Percentiles rank a stretch among this genome's conserved stretches.
Evolutionary conservation across 2,113 vertebrate species (phyloP).

Genomic region (Maccullochella peelii): DNA sequence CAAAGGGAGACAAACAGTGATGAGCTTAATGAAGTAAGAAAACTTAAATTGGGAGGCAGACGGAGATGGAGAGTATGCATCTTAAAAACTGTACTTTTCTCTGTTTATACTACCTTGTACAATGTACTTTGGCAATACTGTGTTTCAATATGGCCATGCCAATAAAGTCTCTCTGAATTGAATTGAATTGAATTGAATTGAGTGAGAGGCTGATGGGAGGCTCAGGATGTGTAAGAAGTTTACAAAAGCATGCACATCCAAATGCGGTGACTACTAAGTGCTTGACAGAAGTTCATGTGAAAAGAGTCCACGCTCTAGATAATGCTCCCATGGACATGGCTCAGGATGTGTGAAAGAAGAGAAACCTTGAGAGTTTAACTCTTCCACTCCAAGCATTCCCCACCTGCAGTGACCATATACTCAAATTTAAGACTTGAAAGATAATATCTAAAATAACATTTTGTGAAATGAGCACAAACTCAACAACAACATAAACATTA

Average conservation of each 20-base stretch:
- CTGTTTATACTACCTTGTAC: too few relatives aligned
- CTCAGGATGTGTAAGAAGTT: slow-evolving; percentile 27
- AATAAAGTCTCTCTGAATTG: too few relatives aligned
- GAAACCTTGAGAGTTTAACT: slow-evolving; percentile 19
- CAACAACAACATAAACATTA: background rate
- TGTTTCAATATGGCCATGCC: too few relatives aligned
- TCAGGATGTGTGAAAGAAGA: slow-evolving; percentile 38
- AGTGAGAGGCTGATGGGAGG: background rate
- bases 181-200: too few relatives aligned
- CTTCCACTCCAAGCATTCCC: background rate
- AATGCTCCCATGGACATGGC: background rate
- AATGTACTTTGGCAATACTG: too few relatives aligned
- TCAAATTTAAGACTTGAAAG: background rate
- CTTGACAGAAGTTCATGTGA: too few relatives aligned
- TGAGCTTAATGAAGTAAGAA: slow-evolving; percentile 3
- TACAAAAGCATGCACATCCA: too few relatives aligned
- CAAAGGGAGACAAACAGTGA: background rate
- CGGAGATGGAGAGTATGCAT: background rate
- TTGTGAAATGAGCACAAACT: background rate
- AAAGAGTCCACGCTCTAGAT: too few relatives aligned
- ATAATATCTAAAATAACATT: background rate
- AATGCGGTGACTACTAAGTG: too few relatives aligned
- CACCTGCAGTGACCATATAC: background rate
- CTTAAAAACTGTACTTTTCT: too few relatives aligned
- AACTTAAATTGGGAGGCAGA: slow-evolving; percentile 27